Conservation (phyloP, 2,113 vertebrate species). For the Uria lomvia region DNA sequence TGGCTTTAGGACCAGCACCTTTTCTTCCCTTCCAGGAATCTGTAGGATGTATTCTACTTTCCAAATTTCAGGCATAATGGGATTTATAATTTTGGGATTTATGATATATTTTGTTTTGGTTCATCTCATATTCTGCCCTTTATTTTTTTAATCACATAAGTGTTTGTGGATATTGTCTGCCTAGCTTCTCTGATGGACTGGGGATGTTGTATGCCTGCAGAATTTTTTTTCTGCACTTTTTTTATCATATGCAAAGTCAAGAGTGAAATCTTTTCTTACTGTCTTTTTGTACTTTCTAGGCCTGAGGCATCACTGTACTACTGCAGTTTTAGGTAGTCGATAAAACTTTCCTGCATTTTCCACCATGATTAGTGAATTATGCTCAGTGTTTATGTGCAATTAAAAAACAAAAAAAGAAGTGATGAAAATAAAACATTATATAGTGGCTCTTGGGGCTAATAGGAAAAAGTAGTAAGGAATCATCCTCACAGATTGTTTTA, state of each 20-base stretch:
- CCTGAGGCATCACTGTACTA: background rate
- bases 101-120: background rate
- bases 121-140: background rate
- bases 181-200: background rate
- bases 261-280: background rate
- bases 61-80: background rate
- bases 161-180: background rate
- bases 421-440: background rate
- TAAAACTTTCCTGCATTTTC: background rate
- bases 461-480: background rate
- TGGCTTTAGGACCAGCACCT: background rate
- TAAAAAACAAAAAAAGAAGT: background rate
- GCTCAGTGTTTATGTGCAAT: background rate
- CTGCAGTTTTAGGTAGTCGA: background rate
- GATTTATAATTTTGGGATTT: background rate
- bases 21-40: background rate
- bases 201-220: background rate
- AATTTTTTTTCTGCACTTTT: background rate
- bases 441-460: background rate
- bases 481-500: background rate
- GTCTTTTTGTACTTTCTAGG: background rate
- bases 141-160: background rate
- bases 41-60: background rate
- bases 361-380: background rate
- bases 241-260: background rate